Base-by-base conservation (phyloP, 1,140 invertebrate species). In the Saxidomus purpurata region DNA sequence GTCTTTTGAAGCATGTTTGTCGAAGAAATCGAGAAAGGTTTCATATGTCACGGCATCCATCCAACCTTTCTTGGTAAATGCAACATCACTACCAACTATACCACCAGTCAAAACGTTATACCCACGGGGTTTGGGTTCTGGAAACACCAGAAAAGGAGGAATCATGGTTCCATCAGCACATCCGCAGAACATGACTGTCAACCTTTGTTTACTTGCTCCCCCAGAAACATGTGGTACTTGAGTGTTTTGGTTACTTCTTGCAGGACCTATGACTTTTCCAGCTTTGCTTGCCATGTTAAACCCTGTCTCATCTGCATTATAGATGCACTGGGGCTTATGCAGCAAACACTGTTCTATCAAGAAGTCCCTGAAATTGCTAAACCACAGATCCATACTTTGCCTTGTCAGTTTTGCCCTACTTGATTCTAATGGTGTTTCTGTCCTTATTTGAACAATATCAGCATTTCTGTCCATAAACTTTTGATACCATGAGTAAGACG, bases 51-150 rank as follows among this genome's bases (percentile, higher is more conserved):
- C 19, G 47, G 69, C 19, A 79, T 67, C 40, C 84, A 91, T 90
- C 80, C 89, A 91, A 13, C 80, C 89, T 63, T 91, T 85, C 71
- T 90, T 83, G 19, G 83, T 87, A 28, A 86, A 89, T 11, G 47
- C 61, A 31, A 87, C 19, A 59, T 55, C 43, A 80, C 47, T 55
- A 36, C 77, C 77, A 55, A 19, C 25, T 43, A 83, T 36, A 6
- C 59, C 61, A n/a, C 36, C 31, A 34, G 79, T 38, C 28, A 61
- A 61, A 34, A 31, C 36, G 4, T 43, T 67, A 0, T 67, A 43
- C 15, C 81, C 55, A 31, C 34, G n/a, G 8, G 81, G 55, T 40
- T 11, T 63, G 13, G 40, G 36, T 15, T 69, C 38, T 25, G 55
- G 38, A 40, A 40, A 83, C 19, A 83, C 40, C 22, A 43, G n/a